Evolutionary conservation across 1,140 invertebrate species (phyloP).

Genomic region (Macrostomum lignano): DNA sequence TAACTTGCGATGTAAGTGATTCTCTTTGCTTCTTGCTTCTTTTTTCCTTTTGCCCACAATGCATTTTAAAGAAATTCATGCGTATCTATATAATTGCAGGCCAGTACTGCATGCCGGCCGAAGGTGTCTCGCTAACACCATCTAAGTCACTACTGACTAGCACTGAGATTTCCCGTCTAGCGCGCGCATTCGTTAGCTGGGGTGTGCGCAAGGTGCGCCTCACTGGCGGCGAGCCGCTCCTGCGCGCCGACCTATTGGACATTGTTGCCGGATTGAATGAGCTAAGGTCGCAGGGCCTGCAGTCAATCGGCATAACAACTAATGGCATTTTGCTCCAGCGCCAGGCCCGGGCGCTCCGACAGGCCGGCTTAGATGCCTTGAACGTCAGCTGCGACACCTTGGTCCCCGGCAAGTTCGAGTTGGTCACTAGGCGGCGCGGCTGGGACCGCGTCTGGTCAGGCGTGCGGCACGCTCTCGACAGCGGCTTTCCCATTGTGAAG

Average conservation of each 20-base stretch:
- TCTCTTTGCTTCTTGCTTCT: conserved; percentile 7
- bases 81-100: conserved; percentile 30
- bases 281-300: conserved; percentile 35
- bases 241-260: conserved; percentile 51
- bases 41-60: conserved; percentile 8
- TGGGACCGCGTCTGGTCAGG: conserved; percentile 51
- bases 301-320: conserved; percentile 65
- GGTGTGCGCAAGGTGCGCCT: conserved; percentile 70
- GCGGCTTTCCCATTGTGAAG: conserved; percentile 15
- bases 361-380: conserved; percentile 55
- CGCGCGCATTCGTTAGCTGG: conserved; percentile 51
- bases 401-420: conserved; percentile 50
- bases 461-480: conserved; percentile 52
- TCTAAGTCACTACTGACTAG: conserved; percentile 45
- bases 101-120: conserved; percentile 77
- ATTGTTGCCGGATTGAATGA: conserved; percentile 42
- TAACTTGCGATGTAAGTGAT: conserved; percentile 62
- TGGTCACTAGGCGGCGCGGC: conserved; percentile 51
- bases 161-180: conserved; percentile 49
- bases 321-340: conserved; percentile 64
- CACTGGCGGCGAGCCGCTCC: conserved; percentile 80
- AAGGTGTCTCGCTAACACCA: conserved; percentile 47
- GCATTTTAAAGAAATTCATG: conserved; percentile 2
- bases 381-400: conserved; percentile 84
- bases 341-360: conserved; percentile 42